phyloP scores from a whole-genome alignment of 2,113 vertebrate species.

The Alligator mississippiensis region DNA sequence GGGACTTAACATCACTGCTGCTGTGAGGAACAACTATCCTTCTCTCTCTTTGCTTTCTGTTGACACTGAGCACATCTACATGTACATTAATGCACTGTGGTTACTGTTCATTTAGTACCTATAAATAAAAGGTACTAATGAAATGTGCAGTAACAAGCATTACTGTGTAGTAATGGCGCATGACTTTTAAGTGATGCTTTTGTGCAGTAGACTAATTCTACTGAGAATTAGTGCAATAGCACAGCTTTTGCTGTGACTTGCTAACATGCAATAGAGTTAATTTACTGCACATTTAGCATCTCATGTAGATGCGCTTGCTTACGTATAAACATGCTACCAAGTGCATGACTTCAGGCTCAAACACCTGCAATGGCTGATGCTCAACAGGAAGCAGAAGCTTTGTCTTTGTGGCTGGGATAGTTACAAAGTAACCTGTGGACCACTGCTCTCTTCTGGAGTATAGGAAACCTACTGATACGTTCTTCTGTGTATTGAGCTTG shows the following conservation, averaged over 20 bases:
- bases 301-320: background rate
- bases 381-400: background rate
- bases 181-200: no score
- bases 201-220: no score
- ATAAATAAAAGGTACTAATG: no score
- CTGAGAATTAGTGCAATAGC: no score
- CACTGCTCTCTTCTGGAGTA: background rate
- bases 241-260: no score
- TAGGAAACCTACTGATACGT: background rate
- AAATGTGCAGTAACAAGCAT: no score
- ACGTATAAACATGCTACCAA: background rate
- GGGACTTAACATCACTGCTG: background rate
- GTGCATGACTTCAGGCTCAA: background rate
- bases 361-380: background rate
- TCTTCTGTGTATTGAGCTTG: background rate
- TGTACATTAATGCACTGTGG: no score
- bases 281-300: no score
- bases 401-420: background rate
- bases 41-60: fast-evolving
- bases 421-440: background rate
- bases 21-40: background rate
- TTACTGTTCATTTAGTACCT: no score
- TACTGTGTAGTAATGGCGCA: no score
- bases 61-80: background rate
- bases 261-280: no score